These are phyloP conservation scores for Macaria notata DNA, from an alignment of 2,888 invertebrate species.

Conservation along the genomic window DNA sequence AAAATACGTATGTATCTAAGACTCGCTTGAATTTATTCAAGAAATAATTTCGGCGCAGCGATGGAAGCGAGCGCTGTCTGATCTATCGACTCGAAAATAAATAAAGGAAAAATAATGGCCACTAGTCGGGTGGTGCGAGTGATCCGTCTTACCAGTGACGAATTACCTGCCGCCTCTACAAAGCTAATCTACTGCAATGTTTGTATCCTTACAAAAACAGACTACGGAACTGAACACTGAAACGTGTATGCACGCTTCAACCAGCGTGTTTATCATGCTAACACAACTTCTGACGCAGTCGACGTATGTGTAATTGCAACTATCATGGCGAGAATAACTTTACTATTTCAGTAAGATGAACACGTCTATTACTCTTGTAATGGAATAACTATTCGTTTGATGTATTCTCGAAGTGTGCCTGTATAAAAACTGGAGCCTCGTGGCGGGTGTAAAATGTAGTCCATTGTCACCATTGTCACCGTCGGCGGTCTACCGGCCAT, in stretches of 20 bases:
- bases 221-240: constrained; percentile 35
- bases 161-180: constrained; percentile 45
- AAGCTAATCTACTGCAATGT: constrained; percentile 42
- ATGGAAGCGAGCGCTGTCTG: constrained; percentile 15
- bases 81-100: constrained; percentile 29
- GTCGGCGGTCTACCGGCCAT: constrained; percentile 13
- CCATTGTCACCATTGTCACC: constrained; percentile 16
- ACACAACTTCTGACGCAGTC: neutral
- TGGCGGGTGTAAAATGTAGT: constrained; percentile 12
- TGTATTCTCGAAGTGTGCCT: neutral
- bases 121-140: constrained; percentile 33
- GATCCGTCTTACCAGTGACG: constrained; percentile 52
- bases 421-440: neutral
- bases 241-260: neutral
- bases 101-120: constrained; percentile 30
- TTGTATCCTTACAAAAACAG: constrained; percentile 33
- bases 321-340: neutral
- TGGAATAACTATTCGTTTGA: too few species aligned
- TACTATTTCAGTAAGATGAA: too few species aligned
- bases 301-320: neutral
- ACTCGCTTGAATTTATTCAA: constrained; percentile 5
- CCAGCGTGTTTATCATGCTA: neutral
- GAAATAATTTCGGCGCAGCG: constrained; percentile 14
- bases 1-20: neutral
- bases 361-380: too few species aligned